Conservation (phyloP, 2,888 invertebrate genomes). For the Sinodicranocentrus sp. region DNA sequence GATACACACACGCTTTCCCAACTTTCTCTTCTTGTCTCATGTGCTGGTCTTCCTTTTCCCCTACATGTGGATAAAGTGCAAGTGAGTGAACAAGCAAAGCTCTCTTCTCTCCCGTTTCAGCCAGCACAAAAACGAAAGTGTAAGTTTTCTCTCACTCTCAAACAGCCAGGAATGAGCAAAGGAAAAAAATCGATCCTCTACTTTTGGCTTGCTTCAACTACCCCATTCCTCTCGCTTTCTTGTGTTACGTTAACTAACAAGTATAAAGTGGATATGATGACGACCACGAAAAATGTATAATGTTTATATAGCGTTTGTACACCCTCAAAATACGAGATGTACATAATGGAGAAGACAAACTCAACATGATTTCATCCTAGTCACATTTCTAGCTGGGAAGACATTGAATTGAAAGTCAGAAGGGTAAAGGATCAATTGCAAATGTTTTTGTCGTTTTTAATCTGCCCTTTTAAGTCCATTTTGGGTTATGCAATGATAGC, state of each 20-base stretch:
- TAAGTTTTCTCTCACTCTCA: slow-evolving; percentile 18
- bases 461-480: not conserved
- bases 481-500: not conserved
- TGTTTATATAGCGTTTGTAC: no score
- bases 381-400: no score
- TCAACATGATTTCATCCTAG: no score
- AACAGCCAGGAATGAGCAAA: not conserved
- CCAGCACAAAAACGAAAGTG: slow-evolving; percentile 15
- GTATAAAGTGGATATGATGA: no score
- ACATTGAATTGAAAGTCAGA: not conserved
- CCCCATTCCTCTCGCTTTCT: not conserved
- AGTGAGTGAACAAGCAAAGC: slow-evolving; percentile 4
- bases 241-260: no score
- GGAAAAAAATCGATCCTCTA: slow-evolving; percentile 52
- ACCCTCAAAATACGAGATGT: no score
- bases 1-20: slow-evolving; percentile 1
- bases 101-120: not conserved
- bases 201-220: slow-evolving; percentile 36
- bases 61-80: not conserved
- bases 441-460: slow-evolving; percentile 29
- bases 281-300: no score
- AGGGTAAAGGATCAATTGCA: slow-evolving; percentile 11
- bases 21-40: slow-evolving; percentile 9
- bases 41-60: not conserved
- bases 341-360: no score